These are phyloP conservation scores for Allolobophora icterica DNA, from an alignment of 2,888 invertebrate genomes.

Conservation along the genomic window DNA sequence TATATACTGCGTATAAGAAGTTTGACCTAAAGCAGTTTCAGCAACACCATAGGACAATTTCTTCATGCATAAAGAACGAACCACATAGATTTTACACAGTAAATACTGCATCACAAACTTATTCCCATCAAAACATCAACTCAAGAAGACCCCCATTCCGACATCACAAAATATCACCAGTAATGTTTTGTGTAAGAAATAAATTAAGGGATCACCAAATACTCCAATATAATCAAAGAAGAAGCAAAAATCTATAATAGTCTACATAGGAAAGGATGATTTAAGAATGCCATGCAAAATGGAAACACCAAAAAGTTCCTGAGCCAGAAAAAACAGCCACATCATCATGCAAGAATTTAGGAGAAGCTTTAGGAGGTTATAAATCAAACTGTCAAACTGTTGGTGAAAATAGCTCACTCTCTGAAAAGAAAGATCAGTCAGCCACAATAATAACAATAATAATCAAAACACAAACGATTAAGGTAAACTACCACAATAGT, in stretches of 20 bases:
- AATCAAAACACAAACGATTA: no score
- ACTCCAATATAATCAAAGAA: background rate
- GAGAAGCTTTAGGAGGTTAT: background rate
- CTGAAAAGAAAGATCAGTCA: conserved; percentile 19
- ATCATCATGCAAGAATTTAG: background rate
- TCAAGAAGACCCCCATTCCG: background rate
- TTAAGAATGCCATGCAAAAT: conserved; percentile 13
- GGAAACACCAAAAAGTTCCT: background rate
- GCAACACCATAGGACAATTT: background rate
- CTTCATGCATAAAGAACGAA: background rate
- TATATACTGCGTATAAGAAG: no score
- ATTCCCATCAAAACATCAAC: background rate
- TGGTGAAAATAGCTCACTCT: conserved; percentile 13
- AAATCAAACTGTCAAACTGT: conserved; percentile 22
- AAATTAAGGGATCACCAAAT: background rate
- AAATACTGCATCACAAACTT: background rate
- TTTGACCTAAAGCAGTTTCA: background rate
- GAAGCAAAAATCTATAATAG: background rate
- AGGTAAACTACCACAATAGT: no score
- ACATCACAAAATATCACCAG: background rate
- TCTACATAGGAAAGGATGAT: background rate
- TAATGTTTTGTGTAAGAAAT: background rate
- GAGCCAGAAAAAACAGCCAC: background rate
- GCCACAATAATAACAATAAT: background rate
- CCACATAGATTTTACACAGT: background rate